Base-by-base conservation (phyloP, 2,113 vertebrate species). In the Mustela lutreola region DNA sequence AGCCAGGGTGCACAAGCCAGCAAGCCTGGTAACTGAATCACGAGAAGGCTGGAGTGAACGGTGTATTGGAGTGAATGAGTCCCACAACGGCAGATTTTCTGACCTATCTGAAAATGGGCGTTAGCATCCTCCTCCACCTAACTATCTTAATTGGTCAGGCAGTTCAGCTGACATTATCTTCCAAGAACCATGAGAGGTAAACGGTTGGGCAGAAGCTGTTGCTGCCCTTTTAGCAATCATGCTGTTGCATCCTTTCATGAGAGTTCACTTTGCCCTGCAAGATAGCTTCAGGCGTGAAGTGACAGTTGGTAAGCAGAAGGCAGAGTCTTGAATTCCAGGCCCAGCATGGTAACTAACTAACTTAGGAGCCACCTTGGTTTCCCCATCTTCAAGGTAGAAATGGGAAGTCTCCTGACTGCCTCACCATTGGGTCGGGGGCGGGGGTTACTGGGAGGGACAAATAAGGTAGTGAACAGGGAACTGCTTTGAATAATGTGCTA, bases 131-230 rank as follows among this genome's bases (percentile, higher is more conserved):
- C 9, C 50, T 11, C 71, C 82, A 36, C 79, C 45, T 48, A 39
- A 39, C 60, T 97, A 94, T 98, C 97, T 94, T n/a, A 87, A 82
- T 63, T 16, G 26, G 42, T 31, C 9, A 7, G 2, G 16, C 94
- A 93, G 93, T 86, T 89, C 14, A 56, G 7, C 86, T 83, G 82
- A 33, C 79, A 28, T 80, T 98, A 96, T 97, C 96, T 97, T 92
- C 21, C 67, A 67, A 42, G 96, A 45, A 39, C 93, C 88, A 42
- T 1, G 5, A 76, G 11, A 58, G 56, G 28, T 42, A 33, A 67
- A 36, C 19, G 28, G 89, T 75, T 75, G 80, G 76, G 76, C 60
- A 58, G 48, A 62, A 90, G 73, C 84, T n/a, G 9, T 93, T 76
- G n/a, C 48, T 60, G 60, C 60, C 21, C 70, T 76, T 94, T 87